phyloP scores from a whole-genome alignment of 2,888 invertebrate genomes.

The Habroteleia sp. region DNA sequence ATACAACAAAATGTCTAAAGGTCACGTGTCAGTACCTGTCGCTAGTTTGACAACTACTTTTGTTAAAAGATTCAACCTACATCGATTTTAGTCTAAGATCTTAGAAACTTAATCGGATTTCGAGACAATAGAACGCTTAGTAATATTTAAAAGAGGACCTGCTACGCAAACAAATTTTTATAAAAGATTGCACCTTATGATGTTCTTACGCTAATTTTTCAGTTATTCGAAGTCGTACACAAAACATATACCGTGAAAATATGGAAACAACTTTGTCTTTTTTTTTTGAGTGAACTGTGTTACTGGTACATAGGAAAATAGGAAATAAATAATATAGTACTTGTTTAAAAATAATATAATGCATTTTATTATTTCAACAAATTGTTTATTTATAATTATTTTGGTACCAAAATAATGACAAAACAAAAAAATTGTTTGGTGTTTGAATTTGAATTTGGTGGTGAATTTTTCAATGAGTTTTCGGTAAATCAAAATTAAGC shows the following conservation, averaged over 20 bases:
- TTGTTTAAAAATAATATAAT: too few species aligned
- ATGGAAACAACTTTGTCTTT: slow-evolving; percentile 2
- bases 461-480: too few species aligned
- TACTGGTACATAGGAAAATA: too few species aligned
- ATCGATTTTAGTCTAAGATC: slow-evolving; percentile 27
- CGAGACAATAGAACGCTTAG: slow-evolving; percentile 60
- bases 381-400: too few species aligned
- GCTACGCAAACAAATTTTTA: slow-evolving; percentile 55
- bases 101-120: slow-evolving; percentile 59
- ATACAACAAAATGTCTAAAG: slow-evolving; percentile 69
- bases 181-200: slow-evolving; percentile 33
- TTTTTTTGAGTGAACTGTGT: too few species aligned
- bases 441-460: too few species aligned
- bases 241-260: slow-evolving; percentile 2
- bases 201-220: slow-evolving; percentile 51
- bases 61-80: slow-evolving; percentile 37
- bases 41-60: slow-evolving; percentile 55
- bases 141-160: slow-evolving; percentile 47
- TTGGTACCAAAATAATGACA: too few species aligned
- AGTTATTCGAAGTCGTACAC: slow-evolving; percentile 13
- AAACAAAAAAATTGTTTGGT: too few species aligned
- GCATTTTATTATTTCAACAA: too few species aligned
- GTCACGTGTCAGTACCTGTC: slow-evolving; percentile 72
- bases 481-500: too few species aligned
- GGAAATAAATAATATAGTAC: too few species aligned